phyloP scores from a whole-genome alignment of 2,888 invertebrate genomes.

The Drosophila formosana region DNA sequence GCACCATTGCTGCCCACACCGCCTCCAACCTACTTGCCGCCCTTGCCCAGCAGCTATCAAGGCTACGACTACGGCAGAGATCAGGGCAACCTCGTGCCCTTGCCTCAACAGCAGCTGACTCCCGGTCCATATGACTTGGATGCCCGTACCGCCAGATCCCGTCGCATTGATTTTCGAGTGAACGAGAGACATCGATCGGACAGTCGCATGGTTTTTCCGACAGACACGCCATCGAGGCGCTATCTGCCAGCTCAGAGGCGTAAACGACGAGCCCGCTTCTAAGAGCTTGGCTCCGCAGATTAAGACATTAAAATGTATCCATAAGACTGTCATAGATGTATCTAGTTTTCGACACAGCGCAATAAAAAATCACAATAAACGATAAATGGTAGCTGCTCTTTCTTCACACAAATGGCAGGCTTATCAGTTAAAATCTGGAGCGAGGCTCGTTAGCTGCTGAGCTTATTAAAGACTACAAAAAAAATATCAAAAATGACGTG shows the following conservation, averaged over 20 bases:
- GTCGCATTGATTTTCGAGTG: conserved; percentile 51
- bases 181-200: conserved; percentile 59
- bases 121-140: conserved; percentile 49
- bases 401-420: conserved; percentile 35
- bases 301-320: conserved; percentile 64
- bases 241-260: conserved; percentile 54
- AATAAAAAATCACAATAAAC: conserved; percentile 55
- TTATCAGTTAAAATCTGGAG: conserved; percentile 65
- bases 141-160: conserved; percentile 50
- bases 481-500: conserved; percentile 52
- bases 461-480: conserved; percentile 43
- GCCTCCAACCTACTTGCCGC: conserved; percentile 36
- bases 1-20: conserved; percentile 16
- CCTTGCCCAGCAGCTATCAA: conserved; percentile 35
- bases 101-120: conserved; percentile 60
- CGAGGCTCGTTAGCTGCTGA: conserved; percentile 47
- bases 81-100: conserved; percentile 44
- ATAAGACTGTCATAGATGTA: conserved; percentile 59
- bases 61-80: conserved; percentile 31
- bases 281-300: conserved; percentile 29
- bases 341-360: conserved; percentile 40
- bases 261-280: conserved; percentile 40
- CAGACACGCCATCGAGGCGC: conserved; percentile 23
- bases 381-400: conserved; percentile 32
- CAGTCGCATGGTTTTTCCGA: conserved; percentile 64